These are phyloP conservation scores for Thymelicus acteon DNA, from an alignment of 2,888 invertebrate species.

Conservation along the genomic window DNA sequence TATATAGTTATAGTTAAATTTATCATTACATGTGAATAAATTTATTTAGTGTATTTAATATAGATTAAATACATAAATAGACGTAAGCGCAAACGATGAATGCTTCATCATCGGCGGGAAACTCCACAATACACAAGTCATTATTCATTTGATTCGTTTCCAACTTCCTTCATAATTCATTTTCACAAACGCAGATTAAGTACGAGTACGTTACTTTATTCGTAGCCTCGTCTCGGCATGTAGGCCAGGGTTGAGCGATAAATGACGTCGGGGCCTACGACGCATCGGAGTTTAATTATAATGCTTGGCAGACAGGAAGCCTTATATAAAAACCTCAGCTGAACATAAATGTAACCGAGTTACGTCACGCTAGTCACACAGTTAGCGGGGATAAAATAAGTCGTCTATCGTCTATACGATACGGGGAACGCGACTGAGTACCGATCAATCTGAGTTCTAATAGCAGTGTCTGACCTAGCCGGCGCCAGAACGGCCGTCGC, in stretches of 20 bases:
- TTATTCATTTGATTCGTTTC: constrained; percentile 29
- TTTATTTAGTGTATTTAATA: too few species aligned
- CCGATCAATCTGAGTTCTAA: constrained; percentile 78
- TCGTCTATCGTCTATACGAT: constrained; percentile 59
- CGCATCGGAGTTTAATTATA: constrained; percentile 53
- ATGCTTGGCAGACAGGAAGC: constrained; percentile 58
- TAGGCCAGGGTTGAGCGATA: constrained; percentile 41
- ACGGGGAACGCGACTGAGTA: constrained; percentile 60
- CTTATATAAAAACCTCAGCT: constrained; percentile 58
- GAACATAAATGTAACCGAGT: constrained; percentile 51
- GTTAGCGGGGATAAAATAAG: constrained; percentile 49
- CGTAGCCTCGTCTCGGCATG: constrained; percentile 41
- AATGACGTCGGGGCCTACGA: constrained; percentile 39
- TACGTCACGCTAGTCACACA: constrained; percentile 47
- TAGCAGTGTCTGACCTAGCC: constrained; percentile 73
- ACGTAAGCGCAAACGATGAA: constrained; percentile 10
- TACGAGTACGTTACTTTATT: constrained; percentile 44
- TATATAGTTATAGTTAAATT: too few species aligned
- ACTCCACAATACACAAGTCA: constrained; percentile 38
- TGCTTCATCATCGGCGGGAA: constrained; percentile 8
- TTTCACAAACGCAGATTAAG: constrained; percentile 34
- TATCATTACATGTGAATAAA: too few species aligned
- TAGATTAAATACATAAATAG: background rate
- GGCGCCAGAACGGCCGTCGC: constrained; percentile 74
- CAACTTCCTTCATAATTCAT: constrained; percentile 35